Base-by-base conservation (phyloP, 37 sponge, comb jelly and placozoan genomes). In the Halichondria panicea region DNA sequence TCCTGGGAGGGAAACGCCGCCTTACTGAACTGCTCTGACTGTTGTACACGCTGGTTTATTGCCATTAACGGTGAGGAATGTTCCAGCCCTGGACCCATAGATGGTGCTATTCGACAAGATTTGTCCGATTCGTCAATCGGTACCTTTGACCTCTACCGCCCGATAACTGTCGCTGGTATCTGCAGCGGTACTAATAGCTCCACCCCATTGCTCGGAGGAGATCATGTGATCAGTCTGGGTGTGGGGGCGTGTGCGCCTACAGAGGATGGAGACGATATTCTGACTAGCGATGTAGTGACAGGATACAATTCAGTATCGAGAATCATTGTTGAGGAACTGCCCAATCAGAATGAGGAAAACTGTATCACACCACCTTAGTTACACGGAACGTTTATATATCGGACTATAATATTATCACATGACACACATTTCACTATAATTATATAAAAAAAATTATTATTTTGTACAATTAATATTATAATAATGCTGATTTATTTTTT, bases 31-130 rank as follows among this genome's bases (percentile, higher is more conserved):
- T 87, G 88, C 48, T n/a, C 18, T 0, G n/a, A 41, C 22, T 87
- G 88, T 65, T 87, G 88, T 31, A 81, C 76, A 76, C 64, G 88
- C 1, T 87, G 88, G 88, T 87, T 42, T 57, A 3, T 87, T 25
- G 76, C 71, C 44, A 55, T 87, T 32, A 34, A 87, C 35, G 77
- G 66, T 21, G 18, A 40, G 55, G 88, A 87, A 48, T 87, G 88
- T 36, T 22, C 55, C 15, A 35, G 70, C 36, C 88, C 88, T 22
- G 82, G 72, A 36, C 76, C 75, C 43, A 75, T 87, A 43, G 88
- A 87, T 69, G 88, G 50, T 1, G 71, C 82, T 24, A 66, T 81
- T 27, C 59, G 63, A 3, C 77, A 75, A 40, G 77, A 76, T 27
- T 72, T 87, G 18, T 12, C 66, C 4, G 56, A 25, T 1, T n/a